Percentiles rank a stretch among this genome's conserved stretches.
Conservation (phyloP, 2,888 invertebrate genomes). For the Sipunculus nudus region DNA sequence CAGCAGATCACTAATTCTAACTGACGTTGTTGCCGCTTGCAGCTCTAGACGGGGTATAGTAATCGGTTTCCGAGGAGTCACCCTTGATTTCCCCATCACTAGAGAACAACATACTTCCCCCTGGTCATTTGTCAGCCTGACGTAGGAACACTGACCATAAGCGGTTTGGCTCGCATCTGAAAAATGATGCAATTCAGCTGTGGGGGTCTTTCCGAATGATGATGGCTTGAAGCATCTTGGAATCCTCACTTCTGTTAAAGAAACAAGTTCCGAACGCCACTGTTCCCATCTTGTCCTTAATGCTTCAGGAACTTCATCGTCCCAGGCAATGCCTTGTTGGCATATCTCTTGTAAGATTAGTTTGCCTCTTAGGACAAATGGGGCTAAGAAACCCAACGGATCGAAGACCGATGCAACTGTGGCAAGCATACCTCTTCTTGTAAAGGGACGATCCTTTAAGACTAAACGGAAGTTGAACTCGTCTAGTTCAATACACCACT, state of each 20-base stretch:
- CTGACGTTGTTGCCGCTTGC: slow-evolving; percentile 15
- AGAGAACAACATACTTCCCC: slow-evolving; percentile 16
- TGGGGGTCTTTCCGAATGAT: neutral
- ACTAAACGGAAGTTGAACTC: slow-evolving; percentile 1
- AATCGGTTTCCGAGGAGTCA: slow-evolving; percentile 12
- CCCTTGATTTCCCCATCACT: slow-evolving; percentile 17
- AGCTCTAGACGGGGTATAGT: slow-evolving; percentile 27
- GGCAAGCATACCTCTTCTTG: slow-evolving; percentile 14
- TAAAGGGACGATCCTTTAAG: neutral
- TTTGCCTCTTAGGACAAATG: slow-evolving; percentile 48
- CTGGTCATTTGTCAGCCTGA: neutral
- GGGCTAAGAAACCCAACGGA: slow-evolving; percentile 65
- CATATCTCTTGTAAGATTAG: slow-evolving; percentile 13
- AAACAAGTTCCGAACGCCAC: neutral
- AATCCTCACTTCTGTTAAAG: neutral
- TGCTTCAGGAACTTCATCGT: slow-evolving; percentile 8
- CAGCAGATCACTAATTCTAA: slow-evolving; percentile 11
- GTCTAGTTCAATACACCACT: slow-evolving; percentile 2
- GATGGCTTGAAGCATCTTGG: neutral
- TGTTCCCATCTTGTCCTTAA: slow-evolving; percentile 8
- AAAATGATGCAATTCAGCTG: slow-evolving; percentile 16
- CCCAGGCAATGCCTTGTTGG: slow-evolving; percentile 3
- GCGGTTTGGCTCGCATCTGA: slow-evolving; percentile 21
- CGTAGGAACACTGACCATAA: slow-evolving; percentile 23
- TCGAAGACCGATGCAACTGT: slow-evolving; percentile 15